Percentiles rank a stretch among this genome's conserved stretches.
Evolutionary conservation across 2,888 invertebrate species (phyloP).

Genomic region (Caenorhabditis panamensis): DNA sequence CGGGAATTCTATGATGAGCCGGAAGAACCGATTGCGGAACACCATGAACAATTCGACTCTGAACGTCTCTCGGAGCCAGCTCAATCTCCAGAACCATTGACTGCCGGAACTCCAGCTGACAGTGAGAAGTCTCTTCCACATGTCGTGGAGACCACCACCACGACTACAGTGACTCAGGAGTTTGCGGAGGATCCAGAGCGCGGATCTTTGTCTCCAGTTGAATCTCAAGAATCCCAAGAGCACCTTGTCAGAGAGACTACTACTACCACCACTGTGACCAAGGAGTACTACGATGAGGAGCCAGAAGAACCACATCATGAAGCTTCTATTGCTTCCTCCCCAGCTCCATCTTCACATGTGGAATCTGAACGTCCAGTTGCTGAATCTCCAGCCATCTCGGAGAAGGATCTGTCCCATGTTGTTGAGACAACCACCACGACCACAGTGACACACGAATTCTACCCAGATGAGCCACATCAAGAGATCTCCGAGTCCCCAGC

Average conservation of each 20-base stretch:
- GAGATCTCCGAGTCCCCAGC: slow-evolving; percentile 1
- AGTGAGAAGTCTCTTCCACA: background rate
- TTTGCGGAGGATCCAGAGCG: too few relatives aligned
- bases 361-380: slow-evolving; percentile 10
- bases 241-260: background rate
- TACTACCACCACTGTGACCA: slow-evolving; percentile 15
- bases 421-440: slow-evolving; percentile 26
- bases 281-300: background rate
- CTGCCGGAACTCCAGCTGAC: slow-evolving; percentile 5
- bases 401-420: slow-evolving; percentile 9
- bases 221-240: background rate
- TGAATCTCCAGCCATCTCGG: slow-evolving; percentile 14
- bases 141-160: slow-evolving; percentile 1
- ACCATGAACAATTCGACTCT: background rate
- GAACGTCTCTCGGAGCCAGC: slow-evolving; percentile 11
- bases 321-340: background rate
- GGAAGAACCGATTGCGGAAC: too few relatives aligned
- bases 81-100: slow-evolving; percentile 15
- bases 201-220: slow-evolving; percentile 4
- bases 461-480: slow-evolving; percentile 11
- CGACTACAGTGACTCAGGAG: slow-evolving; percentile 11
- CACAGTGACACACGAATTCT: slow-evolving; percentile 2
- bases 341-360: slow-evolving; percentile 4
- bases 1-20: too few relatives aligned
- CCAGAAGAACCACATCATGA: background rate